Percentiles rank a stretch among this genome's conserved stretches.
Evolutionary conservation across 2,797 vertebrate species (phyloP).

Genomic region (Gastrophryne carolinensis): DNA sequence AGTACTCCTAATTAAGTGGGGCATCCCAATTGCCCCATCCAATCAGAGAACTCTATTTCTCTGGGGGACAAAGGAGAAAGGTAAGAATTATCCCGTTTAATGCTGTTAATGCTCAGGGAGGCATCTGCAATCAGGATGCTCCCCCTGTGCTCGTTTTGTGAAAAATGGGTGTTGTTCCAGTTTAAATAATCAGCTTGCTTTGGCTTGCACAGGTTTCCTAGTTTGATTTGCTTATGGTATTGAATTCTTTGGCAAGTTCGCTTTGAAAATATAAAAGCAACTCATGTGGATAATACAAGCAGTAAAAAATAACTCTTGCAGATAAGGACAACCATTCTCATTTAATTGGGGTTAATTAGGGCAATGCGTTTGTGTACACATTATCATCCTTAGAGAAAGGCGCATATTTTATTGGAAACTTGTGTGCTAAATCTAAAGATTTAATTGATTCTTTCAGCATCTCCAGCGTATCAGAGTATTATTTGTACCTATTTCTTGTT

Average conservation of each 20-base stretch:
- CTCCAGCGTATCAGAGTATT: not conserved
- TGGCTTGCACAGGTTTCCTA: too few species aligned
- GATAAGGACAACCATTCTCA: slow-evolving; percentile 35
- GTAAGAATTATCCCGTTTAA: too few species aligned
- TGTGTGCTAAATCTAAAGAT: not conserved
- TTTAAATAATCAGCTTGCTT: too few species aligned
- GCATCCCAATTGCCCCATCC: too few species aligned
- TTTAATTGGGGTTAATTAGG: slow-evolving; percentile 39
- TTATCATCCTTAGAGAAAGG: not conserved
- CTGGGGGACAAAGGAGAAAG: too few species aligned
- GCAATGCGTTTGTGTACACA: slow-evolving; percentile 3
- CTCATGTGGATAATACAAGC: slow-evolving; percentile 15
- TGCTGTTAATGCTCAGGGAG: too few species aligned
- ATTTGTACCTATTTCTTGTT: not conserved
- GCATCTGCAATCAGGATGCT: too few species aligned
- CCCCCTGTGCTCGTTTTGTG: too few species aligned
- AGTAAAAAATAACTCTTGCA: slow-evolving; percentile 1
- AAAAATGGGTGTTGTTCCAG: too few species aligned
- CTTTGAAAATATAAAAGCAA: slow-evolving; percentile 31
- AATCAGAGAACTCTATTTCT: too few species aligned
- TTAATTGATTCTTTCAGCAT: not conserved
- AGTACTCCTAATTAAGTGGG: too few species aligned
- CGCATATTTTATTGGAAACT: not conserved
- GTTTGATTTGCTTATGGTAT: slow-evolving; percentile 40
- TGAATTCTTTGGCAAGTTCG: slow-evolving; percentile 33